Evolutionary conservation across 2,888 invertebrate species (phyloP).

Genomic region (Athetis lepigone): DNA sequence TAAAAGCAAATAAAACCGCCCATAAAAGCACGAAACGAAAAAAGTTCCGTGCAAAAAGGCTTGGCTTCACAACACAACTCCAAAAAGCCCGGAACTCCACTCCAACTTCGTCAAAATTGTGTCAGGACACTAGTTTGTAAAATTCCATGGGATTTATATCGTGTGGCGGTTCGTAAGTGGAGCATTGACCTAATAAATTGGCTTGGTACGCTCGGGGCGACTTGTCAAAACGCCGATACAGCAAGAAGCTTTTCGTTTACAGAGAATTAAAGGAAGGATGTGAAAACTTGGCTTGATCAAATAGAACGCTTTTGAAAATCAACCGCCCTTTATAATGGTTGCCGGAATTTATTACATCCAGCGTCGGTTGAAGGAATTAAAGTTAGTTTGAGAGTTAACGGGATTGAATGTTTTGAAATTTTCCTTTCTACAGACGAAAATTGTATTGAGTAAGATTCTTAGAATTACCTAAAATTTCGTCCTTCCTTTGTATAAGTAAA

Average conservation of each 20-base stretch:
- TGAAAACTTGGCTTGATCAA: slow-evolving; percentile 45
- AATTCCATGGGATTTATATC: slow-evolving; percentile 54
- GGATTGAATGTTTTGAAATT: not conserved
- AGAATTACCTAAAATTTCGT: not conserved
- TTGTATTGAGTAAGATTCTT: not conserved
- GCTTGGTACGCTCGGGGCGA: slow-evolving; percentile 62
- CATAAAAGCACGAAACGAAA: slow-evolving; percentile 17
- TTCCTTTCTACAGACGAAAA: not conserved
- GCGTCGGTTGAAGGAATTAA: slow-evolving; percentile 29
- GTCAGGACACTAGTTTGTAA: slow-evolving; percentile 43
- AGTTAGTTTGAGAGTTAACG: slow-evolving; percentile 14
- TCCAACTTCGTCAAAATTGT: slow-evolving; percentile 40
- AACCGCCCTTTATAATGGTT: slow-evolving; percentile 39
- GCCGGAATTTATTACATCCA: slow-evolving; percentile 26
- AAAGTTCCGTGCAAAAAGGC: slow-evolving; percentile 13
- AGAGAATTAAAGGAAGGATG: slow-evolving; percentile 53
- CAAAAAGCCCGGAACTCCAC: slow-evolving; percentile 7
- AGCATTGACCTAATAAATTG: slow-evolving; percentile 71
- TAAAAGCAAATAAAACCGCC: slow-evolving; percentile 6
- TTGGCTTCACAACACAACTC: slow-evolving; percentile 2
- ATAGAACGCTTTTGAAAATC: slow-evolving; percentile 54
- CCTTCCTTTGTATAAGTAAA: not conserved
- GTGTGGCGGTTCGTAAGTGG: slow-evolving; percentile 58
- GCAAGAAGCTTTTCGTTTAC: slow-evolving; percentile 56
- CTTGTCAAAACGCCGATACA: slow-evolving; percentile 73